Conservation (phyloP, 2,888 invertebrate genomes). For the Gisinianus flammeolus region DNA sequence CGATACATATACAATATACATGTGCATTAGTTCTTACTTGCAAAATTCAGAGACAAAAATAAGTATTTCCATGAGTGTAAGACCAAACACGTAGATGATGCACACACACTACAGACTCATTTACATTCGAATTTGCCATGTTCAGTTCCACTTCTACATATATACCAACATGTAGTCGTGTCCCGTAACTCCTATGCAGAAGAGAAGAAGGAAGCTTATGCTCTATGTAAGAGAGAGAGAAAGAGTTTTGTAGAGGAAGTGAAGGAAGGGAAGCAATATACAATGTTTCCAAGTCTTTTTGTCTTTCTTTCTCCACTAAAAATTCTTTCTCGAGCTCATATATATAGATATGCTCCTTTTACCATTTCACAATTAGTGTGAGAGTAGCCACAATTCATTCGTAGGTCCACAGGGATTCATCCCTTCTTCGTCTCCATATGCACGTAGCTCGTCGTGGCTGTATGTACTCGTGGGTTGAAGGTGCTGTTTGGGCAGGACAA, state of each 20-base stretch:
- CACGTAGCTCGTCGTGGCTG: not conserved
- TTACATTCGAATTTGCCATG: no score
- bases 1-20: not conserved
- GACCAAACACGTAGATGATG: no score
- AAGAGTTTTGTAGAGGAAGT: not conserved
- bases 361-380: conserved; percentile 50
- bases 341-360: not conserved
- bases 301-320: conserved; percentile 36
- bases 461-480: conserved; percentile 8
- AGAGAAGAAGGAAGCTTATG: not conserved
- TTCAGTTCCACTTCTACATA: no score
- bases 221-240: not conserved
- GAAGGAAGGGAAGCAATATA: not conserved
- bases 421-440: conserved; percentile 41
- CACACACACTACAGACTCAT: no score
- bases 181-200: no score
- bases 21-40: not conserved
- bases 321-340: conserved; percentile 12
- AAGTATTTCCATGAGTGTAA: no score
- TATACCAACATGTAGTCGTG: no score
- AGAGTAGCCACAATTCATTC: conserved; percentile 53
- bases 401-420: conserved; percentile 48
- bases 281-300: conserved; percentile 21
- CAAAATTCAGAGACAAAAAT: not conserved
- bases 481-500: conserved; percentile 41